Evolutionary conservation across 1,140 invertebrate species (phyloP).

Genomic region (Drosophila nikananu): DNA sequence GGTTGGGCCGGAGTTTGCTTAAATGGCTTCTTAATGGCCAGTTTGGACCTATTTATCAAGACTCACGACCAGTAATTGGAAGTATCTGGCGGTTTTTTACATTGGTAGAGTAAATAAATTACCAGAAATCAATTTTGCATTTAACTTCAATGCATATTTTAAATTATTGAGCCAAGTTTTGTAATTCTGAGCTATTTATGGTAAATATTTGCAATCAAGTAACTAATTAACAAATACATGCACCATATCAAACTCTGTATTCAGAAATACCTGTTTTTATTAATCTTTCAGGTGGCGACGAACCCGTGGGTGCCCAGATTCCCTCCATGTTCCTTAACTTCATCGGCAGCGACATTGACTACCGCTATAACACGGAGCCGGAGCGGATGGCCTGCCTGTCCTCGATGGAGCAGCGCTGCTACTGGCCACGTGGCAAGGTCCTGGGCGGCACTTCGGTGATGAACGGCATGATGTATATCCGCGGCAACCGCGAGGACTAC

Average conservation of each 20-base stretch:
- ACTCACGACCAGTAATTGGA: slow-evolving; percentile 36
- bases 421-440: slow-evolving; percentile 94
- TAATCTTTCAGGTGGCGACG: slow-evolving; percentile 88
- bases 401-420: slow-evolving; percentile 90
- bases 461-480: slow-evolving; percentile 98
- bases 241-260: neutral
- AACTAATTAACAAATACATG: too few species aligned
- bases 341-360: slow-evolving; percentile 93
- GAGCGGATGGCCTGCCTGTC: slow-evolving; percentile 93
- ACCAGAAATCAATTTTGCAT: slow-evolving; percentile 11
- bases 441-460: slow-evolving; percentile 96
- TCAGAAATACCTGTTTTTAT: neutral
- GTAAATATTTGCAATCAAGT: too few species aligned
- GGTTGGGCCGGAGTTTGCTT: slow-evolving; percentile 24
- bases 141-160: neutral
- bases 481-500: slow-evolving; percentile 95
- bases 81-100: neutral
- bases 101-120: neutral
- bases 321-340: slow-evolving; percentile 95
- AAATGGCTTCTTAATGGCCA: slow-evolving; percentile 23
- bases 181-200: neutral
- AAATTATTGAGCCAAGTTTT: neutral
- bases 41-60: slow-evolving; percentile 28
- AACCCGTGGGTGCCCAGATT: slow-evolving; percentile 93
- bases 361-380: slow-evolving; percentile 94